Evolutionary conservation across 1,140 invertebrate genomes (phyloP), one percentile per base, ranked within the genome.

Genomic region (Euschistus heros): DNA sequence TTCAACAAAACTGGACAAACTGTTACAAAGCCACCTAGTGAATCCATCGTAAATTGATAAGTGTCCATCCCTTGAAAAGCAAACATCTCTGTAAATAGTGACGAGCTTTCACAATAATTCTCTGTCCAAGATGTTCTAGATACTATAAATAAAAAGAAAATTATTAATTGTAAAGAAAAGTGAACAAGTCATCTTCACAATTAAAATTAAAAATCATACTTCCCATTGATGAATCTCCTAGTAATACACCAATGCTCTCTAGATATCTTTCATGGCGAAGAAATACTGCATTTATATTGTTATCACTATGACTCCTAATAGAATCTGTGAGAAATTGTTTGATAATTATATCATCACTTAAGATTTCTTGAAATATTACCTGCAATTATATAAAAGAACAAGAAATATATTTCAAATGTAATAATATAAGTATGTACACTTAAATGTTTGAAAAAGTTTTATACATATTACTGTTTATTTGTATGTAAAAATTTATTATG

Each of bases 71-170:
- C 54, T 24, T 57, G 18, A 27, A 57, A 57, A 57, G 4, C 18
- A 24, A 20, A 57, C 14, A 57, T 24, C 24, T 57, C 18, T 4
- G 15, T 24, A 26, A 1, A 4, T 24, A 57, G 10, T 24, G 18
- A 2, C 15, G 54, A 24, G 24, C 54, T 57, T 26, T 57, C 54
- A 57, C 20, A 57, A 26, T 57, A 57, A 14, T 57, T 57, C 15
- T 57, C 54, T 8, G 20, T 17, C 54, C 54, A 57, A 24, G 54
- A 57, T 50, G 20, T 50, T n/a, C n/a, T 6, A 50, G 20, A 50
- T 50, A 50, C 20, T 50, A 18, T 50, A 50, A 50, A 20, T 50
- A 50, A 50, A 50, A 18, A 13, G 10, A 6, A 20, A n/a, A 50
- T 50, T 50, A 50, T 50, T n/a, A 6, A 37, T 37, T 13, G 3